A percentile compares a stretch with the other conserved stretches of the same genome.
Conservation (phyloP, 2,797 vertebrate genomes). For the Pteronotus mesoamericanus region DNA sequence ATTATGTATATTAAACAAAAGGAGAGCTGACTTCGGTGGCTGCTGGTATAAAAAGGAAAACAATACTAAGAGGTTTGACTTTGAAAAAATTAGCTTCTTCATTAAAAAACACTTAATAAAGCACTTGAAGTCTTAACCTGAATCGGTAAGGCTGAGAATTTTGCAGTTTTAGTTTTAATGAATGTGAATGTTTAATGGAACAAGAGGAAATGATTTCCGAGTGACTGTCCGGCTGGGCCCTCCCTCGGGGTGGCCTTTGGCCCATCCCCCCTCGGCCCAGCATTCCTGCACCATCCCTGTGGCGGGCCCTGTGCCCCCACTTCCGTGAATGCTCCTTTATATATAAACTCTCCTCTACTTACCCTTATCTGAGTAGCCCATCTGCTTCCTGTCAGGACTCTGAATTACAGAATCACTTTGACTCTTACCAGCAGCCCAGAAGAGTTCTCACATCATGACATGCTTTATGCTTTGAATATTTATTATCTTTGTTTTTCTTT, state of each 20-base stretch:
- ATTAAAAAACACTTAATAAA: neutral
- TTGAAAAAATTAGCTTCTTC: neutral
- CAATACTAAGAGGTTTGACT: neutral
- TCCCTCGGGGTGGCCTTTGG: neutral
- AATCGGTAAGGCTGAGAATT: neutral
- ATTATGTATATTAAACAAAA: neutral
- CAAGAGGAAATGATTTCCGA: neutral
- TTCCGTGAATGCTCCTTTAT: neutral
- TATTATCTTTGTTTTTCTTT: neutral
- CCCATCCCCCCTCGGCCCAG: neutral
- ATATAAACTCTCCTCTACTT: neutral
- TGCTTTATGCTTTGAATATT: neutral
- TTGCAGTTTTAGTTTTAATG: neutral
- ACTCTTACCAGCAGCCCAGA: neutral
- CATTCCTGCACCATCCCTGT: neutral
- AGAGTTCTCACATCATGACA: neutral
- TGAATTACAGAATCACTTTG: neutral
- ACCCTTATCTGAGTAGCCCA: neutral
- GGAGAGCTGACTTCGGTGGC: neutral
- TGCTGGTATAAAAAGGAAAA: neutral
- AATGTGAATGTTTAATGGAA: neutral
- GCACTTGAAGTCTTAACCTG: neutral
- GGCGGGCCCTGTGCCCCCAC: neutral
- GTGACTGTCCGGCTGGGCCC: neutral
- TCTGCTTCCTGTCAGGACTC: constrained; percentile 7